Evolutionary conservation across 1,140 invertebrate genomes (phyloP).

Genomic region (Ceratosolen solmsi): DNA sequence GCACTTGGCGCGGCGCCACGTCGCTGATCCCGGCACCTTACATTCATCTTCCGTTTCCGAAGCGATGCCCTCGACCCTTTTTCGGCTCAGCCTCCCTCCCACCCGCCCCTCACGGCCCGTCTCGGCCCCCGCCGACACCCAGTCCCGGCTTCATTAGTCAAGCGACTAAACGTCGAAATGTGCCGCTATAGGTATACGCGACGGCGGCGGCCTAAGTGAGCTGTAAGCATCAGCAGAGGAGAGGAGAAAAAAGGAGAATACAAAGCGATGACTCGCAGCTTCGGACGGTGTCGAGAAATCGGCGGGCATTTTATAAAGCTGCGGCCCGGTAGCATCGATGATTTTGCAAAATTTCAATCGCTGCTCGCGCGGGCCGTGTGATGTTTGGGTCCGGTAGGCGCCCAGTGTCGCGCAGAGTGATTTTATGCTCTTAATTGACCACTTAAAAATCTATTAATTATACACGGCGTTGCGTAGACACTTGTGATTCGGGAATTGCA

Average conservation of each 20-base stretch:
- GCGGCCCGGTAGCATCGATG: constrained; percentile 64
- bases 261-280: constrained; percentile 46
- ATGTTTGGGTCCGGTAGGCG: constrained; percentile 33
- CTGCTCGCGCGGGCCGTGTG: constrained; percentile 42
- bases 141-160: constrained; percentile 72
- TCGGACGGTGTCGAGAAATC: constrained; percentile 10
- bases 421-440: constrained; percentile 65
- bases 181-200: constrained; percentile 13
- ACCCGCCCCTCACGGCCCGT: too few species aligned
- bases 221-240: constrained; percentile 57
- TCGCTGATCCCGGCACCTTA: constrained; percentile 48
- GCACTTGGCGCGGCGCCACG: constrained; percentile 50
- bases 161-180: constrained; percentile 64
- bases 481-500: not conserved
- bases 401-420: constrained; percentile 54
- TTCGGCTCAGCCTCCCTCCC: not conserved
- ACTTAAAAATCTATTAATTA: constrained; percentile 73
- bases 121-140: constrained; percentile 38
- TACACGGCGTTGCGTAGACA: constrained; percentile 18
- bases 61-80: not conserved
- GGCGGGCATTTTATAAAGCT: constrained; percentile 49
- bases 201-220: constrained; percentile 64
- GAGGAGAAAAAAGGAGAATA: not conserved
- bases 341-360: constrained; percentile 65
- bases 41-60: constrained; percentile 61